Percentiles rank a stretch among this genome's conserved stretches.
phyloP scores from a whole-genome alignment of 2,888 invertebrate species.

The Clivina fossor region DNA sequence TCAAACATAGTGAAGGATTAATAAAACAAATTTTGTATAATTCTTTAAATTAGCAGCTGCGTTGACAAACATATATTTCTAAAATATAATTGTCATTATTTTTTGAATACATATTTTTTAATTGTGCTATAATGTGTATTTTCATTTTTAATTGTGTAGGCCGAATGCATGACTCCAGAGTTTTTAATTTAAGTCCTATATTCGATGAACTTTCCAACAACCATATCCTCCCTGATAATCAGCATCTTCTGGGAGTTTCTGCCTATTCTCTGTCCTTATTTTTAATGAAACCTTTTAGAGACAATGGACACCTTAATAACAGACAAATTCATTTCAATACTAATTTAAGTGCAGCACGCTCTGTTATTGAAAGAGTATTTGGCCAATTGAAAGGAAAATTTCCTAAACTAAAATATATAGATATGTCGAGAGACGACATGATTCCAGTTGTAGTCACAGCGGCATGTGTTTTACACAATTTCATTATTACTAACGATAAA shows the following conservation, averaged over 20 bases:
- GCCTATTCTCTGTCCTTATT: slow-evolving; percentile 30
- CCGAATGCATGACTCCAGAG: slow-evolving; percentile 34
- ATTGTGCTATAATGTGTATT: no score
- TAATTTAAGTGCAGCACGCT: slow-evolving; percentile 9
- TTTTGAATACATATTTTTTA: no score
- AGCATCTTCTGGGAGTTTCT: slow-evolving; percentile 33
- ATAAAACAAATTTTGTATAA: no score
- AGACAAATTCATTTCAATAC: slow-evolving; percentile 25
- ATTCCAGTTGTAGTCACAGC: slow-evolving; percentile 17
- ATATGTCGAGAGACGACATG: slow-evolving; percentile 17
- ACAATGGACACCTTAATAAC: slow-evolving; percentile 33
- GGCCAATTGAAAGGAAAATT: slow-evolving; percentile 32
- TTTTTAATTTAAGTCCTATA: slow-evolving; percentile 31
- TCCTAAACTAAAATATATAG: slow-evolving; percentile 34
- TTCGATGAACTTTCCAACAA: slow-evolving; percentile 13
- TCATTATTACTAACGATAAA: slow-evolving; percentile 11
- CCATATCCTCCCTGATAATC: slow-evolving; percentile 2
- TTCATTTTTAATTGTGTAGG: no score
- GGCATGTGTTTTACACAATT: slow-evolving; percentile 31
- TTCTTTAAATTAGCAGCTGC: no score
- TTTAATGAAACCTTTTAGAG: slow-evolving; percentile 26
- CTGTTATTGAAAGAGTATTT: slow-evolving; percentile 30
- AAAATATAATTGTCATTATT: no score
- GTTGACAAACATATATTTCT: no score
- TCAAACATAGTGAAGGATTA: no score